Percentiles rank a stretch among this genome's conserved stretches.
phyloP scores from a whole-genome alignment of 2,113 vertebrate genomes.

The Emydura subglobosa region DNA sequence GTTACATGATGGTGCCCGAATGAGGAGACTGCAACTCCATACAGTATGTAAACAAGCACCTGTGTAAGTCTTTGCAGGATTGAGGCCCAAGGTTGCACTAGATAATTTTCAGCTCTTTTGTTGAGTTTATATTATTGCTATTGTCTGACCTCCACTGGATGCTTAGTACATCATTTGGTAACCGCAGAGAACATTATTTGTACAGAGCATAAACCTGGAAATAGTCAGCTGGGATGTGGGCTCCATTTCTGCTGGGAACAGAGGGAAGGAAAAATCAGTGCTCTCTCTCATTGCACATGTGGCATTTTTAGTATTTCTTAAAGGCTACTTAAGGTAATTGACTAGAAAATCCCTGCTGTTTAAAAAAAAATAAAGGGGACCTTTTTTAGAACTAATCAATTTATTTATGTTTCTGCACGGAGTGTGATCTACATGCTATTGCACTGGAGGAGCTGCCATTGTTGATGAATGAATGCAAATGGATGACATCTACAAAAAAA shows the following conservation, averaged over 20 bases:
- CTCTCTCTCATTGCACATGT: background rate
- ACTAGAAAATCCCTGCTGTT: constrained; percentile 21
- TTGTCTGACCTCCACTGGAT: constrained; percentile 62
- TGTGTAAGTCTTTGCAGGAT: background rate
- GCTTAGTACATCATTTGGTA: constrained; percentile 55
- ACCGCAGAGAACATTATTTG: constrained; percentile 50
- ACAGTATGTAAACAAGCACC: background rate
- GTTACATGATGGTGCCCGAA: constrained; percentile 26
- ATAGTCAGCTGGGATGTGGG: constrained; percentile 29
- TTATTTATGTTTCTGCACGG: constrained; percentile 56
- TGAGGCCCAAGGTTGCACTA: background rate
- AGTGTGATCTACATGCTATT: background rate
- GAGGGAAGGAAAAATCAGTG: background rate
- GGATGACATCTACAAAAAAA: constrained; percentile 42
- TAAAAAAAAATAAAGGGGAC: background rate
- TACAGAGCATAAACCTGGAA: constrained; percentile 58
- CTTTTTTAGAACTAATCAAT: constrained; percentile 11
- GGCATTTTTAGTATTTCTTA: constrained; percentile 15
- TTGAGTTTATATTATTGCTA: constrained; percentile 53
- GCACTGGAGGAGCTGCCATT: constrained; percentile 61
- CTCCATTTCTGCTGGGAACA: constrained; percentile 49
- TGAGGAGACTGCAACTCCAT: background rate
- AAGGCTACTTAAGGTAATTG: constrained; percentile 42
- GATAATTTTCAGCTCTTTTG: constrained; percentile 65
- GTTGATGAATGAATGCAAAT: constrained; percentile 76